phyloP scores from a whole-genome alignment of 2,888 invertebrate species.

The Drosophila yooni region DNA sequence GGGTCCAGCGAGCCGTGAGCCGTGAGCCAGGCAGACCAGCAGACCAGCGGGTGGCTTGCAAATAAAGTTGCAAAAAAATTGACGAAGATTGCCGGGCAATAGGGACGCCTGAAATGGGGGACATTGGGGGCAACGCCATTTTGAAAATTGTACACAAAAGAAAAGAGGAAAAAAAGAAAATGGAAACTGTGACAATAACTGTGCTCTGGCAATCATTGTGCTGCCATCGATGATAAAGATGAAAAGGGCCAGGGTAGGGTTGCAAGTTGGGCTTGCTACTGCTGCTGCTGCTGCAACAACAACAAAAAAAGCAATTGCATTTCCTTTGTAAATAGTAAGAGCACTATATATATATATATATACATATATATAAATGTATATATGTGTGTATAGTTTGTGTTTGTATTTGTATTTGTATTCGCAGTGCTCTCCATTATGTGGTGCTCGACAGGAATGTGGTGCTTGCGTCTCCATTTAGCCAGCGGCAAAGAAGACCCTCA shows the following conservation, averaged over 20 bases:
- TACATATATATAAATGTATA: neutral
- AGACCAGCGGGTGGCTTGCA: conserved; percentile 40
- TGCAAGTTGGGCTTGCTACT: neutral
- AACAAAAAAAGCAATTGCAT: conserved; percentile 66
- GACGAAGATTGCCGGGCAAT: conserved; percentile 11
- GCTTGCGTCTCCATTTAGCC: conserved; percentile 52
- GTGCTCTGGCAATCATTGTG: conserved; percentile 71
- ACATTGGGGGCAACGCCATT: conserved; percentile 54
- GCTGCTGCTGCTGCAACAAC: conserved; percentile 21
- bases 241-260: neutral
- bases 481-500: conserved; percentile 38
- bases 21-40: conserved; percentile 7
- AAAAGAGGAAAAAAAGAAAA: conserved; percentile 7
- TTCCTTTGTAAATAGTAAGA: conserved; percentile 77
- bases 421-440: conserved; percentile 66
- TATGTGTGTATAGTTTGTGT: conserved; percentile 6
- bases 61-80: conserved; percentile 66
- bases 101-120: neutral
- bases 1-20: conserved; percentile 70
- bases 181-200: conserved; percentile 38
- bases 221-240: conserved; percentile 79
- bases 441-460: conserved; percentile 51
- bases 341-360: conserved; percentile 38
- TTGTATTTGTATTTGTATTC: conserved; percentile 40
- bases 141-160: conserved; percentile 53